phyloP scores from a whole-genome alignment of 2,888 invertebrate species.

The Heliconius hortense region DNA sequence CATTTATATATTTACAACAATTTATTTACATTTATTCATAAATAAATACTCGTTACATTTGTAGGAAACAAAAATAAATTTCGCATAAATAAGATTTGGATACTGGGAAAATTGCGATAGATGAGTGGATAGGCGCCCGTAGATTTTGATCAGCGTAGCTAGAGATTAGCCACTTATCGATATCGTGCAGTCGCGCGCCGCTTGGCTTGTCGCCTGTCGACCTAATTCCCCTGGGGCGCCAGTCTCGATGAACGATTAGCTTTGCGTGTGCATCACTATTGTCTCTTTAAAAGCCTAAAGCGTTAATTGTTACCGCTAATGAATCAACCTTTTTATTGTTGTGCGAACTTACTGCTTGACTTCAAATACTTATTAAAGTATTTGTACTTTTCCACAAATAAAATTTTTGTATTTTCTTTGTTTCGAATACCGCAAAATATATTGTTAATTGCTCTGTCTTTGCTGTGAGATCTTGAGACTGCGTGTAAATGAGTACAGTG shows the following conservation, averaged over 20 bases:
- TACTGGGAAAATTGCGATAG: conserved; percentile 44
- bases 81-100: conserved; percentile 44
- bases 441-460: conserved; percentile 30
- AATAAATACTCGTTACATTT: conserved; percentile 27
- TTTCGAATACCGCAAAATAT: background rate
- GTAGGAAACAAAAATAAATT: conserved; percentile 34
- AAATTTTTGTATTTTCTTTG: background rate
- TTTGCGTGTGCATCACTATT: conserved; percentile 69
- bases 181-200: conserved; percentile 54
- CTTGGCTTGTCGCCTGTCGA: conserved; percentile 57
- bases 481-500: conserved; percentile 43
- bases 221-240: conserved; percentile 56
- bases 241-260: conserved; percentile 65
- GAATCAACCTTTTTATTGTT: conserved; percentile 42
- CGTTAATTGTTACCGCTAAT: conserved; percentile 47
- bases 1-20: conserved; percentile 24
- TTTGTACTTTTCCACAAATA: background rate
- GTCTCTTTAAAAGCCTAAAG: conserved; percentile 54
- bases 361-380: conserved; percentile 20
- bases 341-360: conserved; percentile 13
- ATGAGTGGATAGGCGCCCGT: conserved; percentile 50
- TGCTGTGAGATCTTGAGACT: conserved; percentile 40
- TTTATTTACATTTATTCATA: too few relatives aligned
- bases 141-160: conserved; percentile 47
- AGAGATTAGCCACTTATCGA: conserved; percentile 60